Evolutionary conservation across 2,113 vertebrate species (phyloP).

Genomic region (Canis aureus): DNA sequence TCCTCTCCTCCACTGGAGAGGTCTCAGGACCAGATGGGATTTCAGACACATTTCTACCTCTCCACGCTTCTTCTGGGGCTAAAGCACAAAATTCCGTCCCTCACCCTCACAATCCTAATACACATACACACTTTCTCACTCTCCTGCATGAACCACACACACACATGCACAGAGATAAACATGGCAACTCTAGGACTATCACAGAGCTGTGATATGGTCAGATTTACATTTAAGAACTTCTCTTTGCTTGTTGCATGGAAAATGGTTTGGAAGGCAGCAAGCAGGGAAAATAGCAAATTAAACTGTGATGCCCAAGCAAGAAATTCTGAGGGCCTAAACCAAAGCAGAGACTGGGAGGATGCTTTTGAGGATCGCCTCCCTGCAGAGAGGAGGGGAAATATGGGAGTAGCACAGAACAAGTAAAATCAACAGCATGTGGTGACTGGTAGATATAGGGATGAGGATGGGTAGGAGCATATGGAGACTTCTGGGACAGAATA

Average conservation of each 20-base stretch:
- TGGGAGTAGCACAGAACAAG: not conserved
- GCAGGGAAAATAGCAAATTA: not conserved
- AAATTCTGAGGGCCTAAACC: not conserved
- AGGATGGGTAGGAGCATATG: not conserved
- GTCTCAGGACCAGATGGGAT: not conserved
- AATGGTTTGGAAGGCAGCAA: not conserved
- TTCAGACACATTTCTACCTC: not conserved
- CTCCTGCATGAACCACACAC: not conserved
- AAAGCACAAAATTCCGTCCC: not conserved
- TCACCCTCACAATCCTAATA: not conserved
- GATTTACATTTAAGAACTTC: not conserved
- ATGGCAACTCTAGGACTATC: not conserved
- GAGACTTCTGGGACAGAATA: not conserved
- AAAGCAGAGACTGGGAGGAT: not conserved
- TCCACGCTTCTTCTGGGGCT: not conserved
- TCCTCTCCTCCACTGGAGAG: not conserved
- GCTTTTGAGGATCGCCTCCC: not conserved
- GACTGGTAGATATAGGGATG: not conserved
- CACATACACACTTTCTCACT: not conserved
- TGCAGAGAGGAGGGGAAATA: not conserved
- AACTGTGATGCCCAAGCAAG: not conserved
- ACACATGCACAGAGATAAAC: not conserved
- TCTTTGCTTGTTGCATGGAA: not conserved
- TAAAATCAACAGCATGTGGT: not conserved
- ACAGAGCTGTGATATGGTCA: not conserved